Evolutionary conservation across 2,797 vertebrate species (phyloP), one percentile per base, ranked within the genome.

Genomic region (Cossypha niveicapilla): DNA sequence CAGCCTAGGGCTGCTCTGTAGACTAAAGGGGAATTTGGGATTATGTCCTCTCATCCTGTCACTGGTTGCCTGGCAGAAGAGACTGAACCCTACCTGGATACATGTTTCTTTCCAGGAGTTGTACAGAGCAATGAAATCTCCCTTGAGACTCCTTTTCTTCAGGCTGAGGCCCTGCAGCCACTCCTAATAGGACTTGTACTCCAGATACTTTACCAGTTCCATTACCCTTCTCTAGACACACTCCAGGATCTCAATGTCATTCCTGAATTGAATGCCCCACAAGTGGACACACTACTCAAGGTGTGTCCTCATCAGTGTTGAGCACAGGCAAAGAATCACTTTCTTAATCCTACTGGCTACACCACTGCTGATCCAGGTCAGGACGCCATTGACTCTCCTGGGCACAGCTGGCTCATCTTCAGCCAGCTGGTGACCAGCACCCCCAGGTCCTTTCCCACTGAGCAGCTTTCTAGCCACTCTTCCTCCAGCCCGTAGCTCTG

Each of bases 401-500:
- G 13, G 24, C 30, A 62, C 13, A 54, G 30, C 10, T 56, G n/a
- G 14, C 12, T 62, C 30, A 48, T 56, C 18, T 42, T n/a, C 34
- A 56, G 42, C 14, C 10, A 9, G n/a, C 42, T 48, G 65, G 23
- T 27, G 10, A 48, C 7, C 27, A 71, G 22, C 18, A 77, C 1
- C 0, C 13, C 27, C 4, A 35, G 3, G 6, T 56, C 34, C 27
- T 63, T 19, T 48, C 30, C 48, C 48, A 35, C 0, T 24, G 42
- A 27, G 27, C 23, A 44, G 37, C 27, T 51, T 51, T 44, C 23
- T 22, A 63, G 24, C 6, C 19, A 24, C 24, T 56, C 28, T 24
- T 47, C 30, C 30, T 72, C 42, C 50, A 41, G 41, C 19, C 48
- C 39, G 8, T 11, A 63, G 42, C 15, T 35, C 42, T 50, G 74